These are phyloP conservation scores for Pardosa pseudoannulata DNA, from an alignment of 2,888 invertebrate genomes.

Conservation along the genomic window DNA sequence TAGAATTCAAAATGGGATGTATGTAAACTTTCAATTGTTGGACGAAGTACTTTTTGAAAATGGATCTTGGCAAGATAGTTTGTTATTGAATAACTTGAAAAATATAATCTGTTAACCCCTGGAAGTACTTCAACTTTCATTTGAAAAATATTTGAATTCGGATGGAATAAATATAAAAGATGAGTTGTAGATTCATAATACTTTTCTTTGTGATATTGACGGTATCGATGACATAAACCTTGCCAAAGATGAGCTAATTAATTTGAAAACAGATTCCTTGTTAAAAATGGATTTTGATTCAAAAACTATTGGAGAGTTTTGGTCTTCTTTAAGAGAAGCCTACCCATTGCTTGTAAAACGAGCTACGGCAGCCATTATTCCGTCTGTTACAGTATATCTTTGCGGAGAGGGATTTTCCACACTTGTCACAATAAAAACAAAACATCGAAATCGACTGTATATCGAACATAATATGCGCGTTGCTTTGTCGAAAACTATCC, in stretches of 20 bases:
- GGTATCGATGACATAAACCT: conserved; percentile 54
- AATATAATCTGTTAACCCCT: too few species aligned
- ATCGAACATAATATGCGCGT: conserved; percentile 47
- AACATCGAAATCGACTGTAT: conserved; percentile 49
- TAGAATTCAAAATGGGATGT: conserved; percentile 31
- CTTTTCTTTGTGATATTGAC: conserved; percentile 62
- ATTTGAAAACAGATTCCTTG: conserved; percentile 44
- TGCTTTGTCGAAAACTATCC: conserved; percentile 46
- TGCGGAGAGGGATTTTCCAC: conserved; percentile 44
- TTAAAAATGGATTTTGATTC: conserved; percentile 30
- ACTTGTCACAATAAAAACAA: conserved; percentile 46
- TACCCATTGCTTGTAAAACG: conserved; percentile 43
- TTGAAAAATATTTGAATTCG: too few species aligned
- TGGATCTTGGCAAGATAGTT: conserved; percentile 31
- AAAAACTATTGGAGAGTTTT: background rate
- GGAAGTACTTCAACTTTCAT: too few species aligned
- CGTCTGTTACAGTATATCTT: conserved; percentile 40
- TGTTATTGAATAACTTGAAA: conserved; percentile 10
- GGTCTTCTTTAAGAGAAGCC: conserved; percentile 26
- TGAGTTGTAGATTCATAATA: conserved; percentile 60
- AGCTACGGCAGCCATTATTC: conserved; percentile 43
- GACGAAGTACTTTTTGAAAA: conserved; percentile 33
- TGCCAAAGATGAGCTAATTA: conserved; percentile 44
- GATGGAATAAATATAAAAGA: conserved; percentile 40
- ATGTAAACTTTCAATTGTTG: too few species aligned